phyloP scores from a whole-genome alignment of 2,797 vertebrate species.

The Oryzias sinensis region DNA sequence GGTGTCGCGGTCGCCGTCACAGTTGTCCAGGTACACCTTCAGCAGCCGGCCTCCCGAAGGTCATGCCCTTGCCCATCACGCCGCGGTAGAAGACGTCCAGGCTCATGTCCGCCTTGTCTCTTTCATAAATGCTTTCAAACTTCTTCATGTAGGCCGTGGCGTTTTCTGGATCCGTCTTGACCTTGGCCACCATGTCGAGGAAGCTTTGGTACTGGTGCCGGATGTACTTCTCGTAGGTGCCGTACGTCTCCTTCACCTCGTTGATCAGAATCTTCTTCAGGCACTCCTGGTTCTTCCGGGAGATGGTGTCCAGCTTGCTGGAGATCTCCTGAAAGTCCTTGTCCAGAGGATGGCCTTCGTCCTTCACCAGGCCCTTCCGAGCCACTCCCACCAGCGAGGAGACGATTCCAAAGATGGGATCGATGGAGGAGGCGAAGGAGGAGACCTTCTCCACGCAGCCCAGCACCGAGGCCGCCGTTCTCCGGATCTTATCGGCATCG shows the following conservation, averaged over 20 bases:
- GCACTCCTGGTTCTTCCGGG: constrained; percentile 71
- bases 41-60: constrained; percentile 74
- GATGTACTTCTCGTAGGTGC: constrained; percentile 79
- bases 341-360: constrained; percentile 66
- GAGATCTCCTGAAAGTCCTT: constrained; percentile 72
- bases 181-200: constrained; percentile 67
- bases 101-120: constrained; percentile 66
- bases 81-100: constrained; percentile 76
- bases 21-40: constrained; percentile 76
- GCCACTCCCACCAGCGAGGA: constrained; percentile 75
- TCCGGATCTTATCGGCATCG: constrained; percentile 64
- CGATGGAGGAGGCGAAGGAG: constrained; percentile 77
- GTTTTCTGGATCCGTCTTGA: constrained; percentile 68
- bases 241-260: constrained; percentile 76
- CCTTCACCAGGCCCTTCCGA: constrained; percentile 65
- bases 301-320: constrained; percentile 74
- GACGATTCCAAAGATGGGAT: constrained; percentile 80
- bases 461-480: constrained; percentile 67
- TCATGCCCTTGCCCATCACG: constrained; percentile 49
- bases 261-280: constrained; percentile 72
- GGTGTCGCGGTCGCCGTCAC: constrained; percentile 53
- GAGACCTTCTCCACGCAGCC: constrained; percentile 75
- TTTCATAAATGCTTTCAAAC: constrained; percentile 72
- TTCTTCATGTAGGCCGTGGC: constrained; percentile 48
- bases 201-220: constrained; percentile 80